A percentile compares a stretch with the other conserved stretches of the same genome.
These are phyloP conservation scores for Helicorthomorpha holstii DNA, from an alignment of 1,140 invertebrate species.

Conservation along the genomic window DNA sequence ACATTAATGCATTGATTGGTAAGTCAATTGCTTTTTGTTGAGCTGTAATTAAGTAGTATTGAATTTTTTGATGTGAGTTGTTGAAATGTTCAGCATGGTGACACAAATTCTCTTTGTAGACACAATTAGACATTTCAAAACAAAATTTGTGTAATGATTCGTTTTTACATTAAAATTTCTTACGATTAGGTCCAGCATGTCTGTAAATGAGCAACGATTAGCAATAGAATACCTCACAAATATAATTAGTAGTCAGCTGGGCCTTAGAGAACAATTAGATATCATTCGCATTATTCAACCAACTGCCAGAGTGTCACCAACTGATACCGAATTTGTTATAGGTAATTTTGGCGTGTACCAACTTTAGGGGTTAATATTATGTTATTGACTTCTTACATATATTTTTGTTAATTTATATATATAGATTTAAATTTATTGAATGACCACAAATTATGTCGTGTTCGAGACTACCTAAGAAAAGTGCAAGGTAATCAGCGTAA, in stretches of 20 bases:
- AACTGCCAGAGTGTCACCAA: slow-evolving; percentile 15
- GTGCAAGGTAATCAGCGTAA: slow-evolving; percentile 10
- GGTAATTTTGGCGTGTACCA: slow-evolving; percentile 12
- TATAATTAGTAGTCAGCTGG: slow-evolving; percentile 19
- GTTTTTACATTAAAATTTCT: background rate
- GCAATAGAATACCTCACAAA: slow-evolving; percentile 15
- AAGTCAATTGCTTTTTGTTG: background rate
- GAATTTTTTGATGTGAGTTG: background rate
- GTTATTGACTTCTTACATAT: slow-evolving; percentile 4
- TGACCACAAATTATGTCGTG: slow-evolving; percentile 14
- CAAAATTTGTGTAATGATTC: background rate
- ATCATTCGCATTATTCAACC: slow-evolving; percentile 21
- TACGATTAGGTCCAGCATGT: slow-evolving; percentile 14
- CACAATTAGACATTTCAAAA: background rate
- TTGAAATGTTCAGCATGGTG: background rate
- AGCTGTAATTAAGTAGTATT: background rate
- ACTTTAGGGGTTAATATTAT: slow-evolving; percentile 3
- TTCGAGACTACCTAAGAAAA: slow-evolving; percentile 14
- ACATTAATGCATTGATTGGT: background rate
- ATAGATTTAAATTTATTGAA: slow-evolving; percentile 14
- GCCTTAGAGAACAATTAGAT: slow-evolving; percentile 20
- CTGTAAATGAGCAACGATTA: background rate
- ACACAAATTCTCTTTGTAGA: background rate
- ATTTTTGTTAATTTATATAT: slow-evolving; percentile 4
- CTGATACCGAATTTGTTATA: slow-evolving; percentile 20